These are phyloP conservation scores for Aethes cnicana DNA, from an alignment of 2,888 invertebrate genomes.

Conservation along the genomic window DNA sequence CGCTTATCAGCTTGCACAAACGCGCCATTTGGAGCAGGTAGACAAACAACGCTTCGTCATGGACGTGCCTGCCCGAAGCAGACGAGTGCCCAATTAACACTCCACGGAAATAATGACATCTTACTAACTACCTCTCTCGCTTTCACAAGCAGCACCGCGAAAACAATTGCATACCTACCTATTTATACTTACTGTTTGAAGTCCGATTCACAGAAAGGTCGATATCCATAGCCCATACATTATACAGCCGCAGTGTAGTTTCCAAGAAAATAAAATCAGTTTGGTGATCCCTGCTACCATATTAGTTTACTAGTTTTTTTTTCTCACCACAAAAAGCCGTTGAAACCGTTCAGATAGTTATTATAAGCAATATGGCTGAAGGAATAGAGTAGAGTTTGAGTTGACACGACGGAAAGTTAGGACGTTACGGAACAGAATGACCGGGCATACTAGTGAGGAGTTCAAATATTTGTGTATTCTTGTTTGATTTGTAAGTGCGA, in stretches of 20 bases:
- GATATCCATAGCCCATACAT: constrained; percentile 38
- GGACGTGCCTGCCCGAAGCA: constrained; percentile 50
- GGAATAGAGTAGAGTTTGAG: constrained; percentile 56
- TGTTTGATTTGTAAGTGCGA: constrained; percentile 81
- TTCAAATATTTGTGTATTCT: constrained; percentile 77
- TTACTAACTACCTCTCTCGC: constrained; percentile 13
- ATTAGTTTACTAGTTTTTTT: constrained; percentile 66
- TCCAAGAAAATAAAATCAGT: constrained; percentile 70
- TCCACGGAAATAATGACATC: constrained; percentile 1
- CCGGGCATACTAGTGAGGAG: constrained; percentile 41
- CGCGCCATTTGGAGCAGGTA: constrained; percentile 74
- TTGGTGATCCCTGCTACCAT: constrained; percentile 69
- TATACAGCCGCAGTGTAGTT: constrained; percentile 51
- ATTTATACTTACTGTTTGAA: constrained; percentile 14
- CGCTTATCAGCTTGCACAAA: constrained; percentile 58
- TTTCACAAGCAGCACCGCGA: constrained; percentile 3
- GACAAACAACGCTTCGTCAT: constrained; percentile 69
- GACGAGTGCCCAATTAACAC: background rate
- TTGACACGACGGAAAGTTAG: constrained; percentile 45
- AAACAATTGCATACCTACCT: constrained; percentile 17
- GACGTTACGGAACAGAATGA: constrained; percentile 55
- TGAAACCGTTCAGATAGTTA: constrained; percentile 41
- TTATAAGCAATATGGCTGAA: constrained; percentile 49
- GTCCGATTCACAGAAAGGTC: constrained; percentile 35
- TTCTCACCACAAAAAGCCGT: constrained; percentile 42